phyloP scores from a whole-genome alignment of 2,888 invertebrate species.

The Taenaris catops region DNA sequence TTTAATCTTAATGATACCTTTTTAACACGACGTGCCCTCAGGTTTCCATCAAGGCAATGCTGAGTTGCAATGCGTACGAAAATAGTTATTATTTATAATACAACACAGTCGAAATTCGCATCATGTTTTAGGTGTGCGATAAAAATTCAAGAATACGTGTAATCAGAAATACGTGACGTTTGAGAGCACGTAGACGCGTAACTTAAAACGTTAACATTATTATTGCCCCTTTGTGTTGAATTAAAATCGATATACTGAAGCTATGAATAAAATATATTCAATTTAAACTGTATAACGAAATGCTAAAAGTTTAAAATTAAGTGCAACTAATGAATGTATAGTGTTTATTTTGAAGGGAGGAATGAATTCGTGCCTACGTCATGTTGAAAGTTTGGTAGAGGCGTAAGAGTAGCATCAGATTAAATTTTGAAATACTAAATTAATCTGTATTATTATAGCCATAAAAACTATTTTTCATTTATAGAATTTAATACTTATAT shows the following conservation, averaged over 20 bases:
- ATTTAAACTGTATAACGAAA: conserved; percentile 6
- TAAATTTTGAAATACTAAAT: background rate
- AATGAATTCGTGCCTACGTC: conserved; percentile 56
- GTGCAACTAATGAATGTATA: conserved; percentile 28
- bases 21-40: conserved; percentile 31
- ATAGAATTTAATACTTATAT: conserved; percentile 16
- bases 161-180: conserved; percentile 47
- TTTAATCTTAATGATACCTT: conserved; percentile 31
- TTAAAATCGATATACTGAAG: conserved; percentile 18
- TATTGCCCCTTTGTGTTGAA: conserved; percentile 46
- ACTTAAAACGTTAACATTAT: conserved; percentile 39
- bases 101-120: conserved; percentile 13
- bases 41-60: conserved; percentile 23
- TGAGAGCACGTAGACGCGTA: conserved; percentile 30
- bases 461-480: background rate
- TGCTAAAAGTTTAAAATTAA: conserved; percentile 28
- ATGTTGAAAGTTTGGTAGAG: conserved; percentile 43
- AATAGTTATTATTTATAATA: conserved; percentile 11
- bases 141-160: conserved; percentile 44
- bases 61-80: conserved; percentile 8
- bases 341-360: conserved; percentile 34
- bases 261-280: background rate
- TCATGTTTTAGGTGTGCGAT: conserved; percentile 12
- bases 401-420: background rate
- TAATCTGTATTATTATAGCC: background rate